Evolutionary conservation across 2,888 invertebrate genomes (phyloP).

Genomic region (Athalia cordata): DNA sequence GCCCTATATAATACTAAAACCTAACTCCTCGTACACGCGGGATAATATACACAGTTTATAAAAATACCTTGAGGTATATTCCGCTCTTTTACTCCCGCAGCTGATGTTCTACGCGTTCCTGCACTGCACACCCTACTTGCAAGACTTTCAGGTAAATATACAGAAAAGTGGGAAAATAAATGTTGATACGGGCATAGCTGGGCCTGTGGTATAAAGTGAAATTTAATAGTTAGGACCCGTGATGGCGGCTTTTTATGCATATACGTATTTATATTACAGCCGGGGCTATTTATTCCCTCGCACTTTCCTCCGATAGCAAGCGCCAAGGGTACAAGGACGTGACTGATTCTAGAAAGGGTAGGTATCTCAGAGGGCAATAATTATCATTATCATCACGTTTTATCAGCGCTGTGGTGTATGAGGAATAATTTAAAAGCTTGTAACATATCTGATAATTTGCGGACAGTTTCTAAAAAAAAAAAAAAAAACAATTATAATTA

Average conservation of each 20-base stretch:
- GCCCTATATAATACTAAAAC: neutral
- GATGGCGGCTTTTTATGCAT: neutral
- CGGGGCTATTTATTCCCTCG: too few species aligned
- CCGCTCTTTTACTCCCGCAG: too few species aligned
- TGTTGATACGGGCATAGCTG: neutral
- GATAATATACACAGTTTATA: constrained; percentile 20
- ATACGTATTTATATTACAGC: neutral
- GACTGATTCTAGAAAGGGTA: too few species aligned
- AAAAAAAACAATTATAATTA: neutral
- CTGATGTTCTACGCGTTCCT: too few species aligned
- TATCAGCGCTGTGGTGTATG: neutral
- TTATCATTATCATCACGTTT: constrained; percentile 25
- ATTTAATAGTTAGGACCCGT: neutral
- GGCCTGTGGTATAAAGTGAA: neutral
- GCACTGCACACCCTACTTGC: too few species aligned
- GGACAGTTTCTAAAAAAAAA: neutral
- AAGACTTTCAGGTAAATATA: neutral
- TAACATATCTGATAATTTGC: neutral
- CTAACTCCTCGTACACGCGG: neutral
- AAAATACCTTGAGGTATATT: constrained; percentile 4
- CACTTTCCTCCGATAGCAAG: too few species aligned
- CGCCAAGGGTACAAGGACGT: too few species aligned
- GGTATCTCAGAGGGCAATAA: neutral
- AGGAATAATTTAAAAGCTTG: too few species aligned
- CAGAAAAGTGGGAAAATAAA: neutral